A percentile compares a stretch with the other conserved stretches of the same genome.
phyloP scores from a whole-genome alignment of 2,797 vertebrate genomes.

The Phataginus tetradactyla region DNA sequence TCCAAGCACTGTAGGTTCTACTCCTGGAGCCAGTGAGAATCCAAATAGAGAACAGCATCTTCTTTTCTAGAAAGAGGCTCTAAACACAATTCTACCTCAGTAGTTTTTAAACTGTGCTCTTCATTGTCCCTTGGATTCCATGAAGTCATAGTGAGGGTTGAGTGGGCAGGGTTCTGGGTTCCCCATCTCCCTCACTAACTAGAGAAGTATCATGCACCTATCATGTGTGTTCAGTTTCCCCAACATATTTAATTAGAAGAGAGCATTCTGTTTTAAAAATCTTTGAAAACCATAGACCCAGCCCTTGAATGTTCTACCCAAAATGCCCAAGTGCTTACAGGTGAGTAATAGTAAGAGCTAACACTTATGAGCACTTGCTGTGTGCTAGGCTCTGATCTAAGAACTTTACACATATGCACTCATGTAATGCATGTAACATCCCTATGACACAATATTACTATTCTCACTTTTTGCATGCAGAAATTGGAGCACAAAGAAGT shows the following conservation, averaged over 20 bases:
- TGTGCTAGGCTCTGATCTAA: not conserved
- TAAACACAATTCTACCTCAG: not conserved
- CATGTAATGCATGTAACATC: not conserved
- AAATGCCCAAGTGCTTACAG: not conserved
- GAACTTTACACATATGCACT: not conserved
- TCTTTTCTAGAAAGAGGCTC: not conserved
- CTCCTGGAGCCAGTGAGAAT: not conserved
- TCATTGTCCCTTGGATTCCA: not conserved
- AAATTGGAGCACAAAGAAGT: not conserved
- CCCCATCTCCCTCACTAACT: not conserved
- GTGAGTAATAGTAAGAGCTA: not conserved
- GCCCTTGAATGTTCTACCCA: not conserved
- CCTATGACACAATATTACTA: not conserved
- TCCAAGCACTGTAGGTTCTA: not conserved
- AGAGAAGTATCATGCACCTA: not conserved
- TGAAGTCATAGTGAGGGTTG: not conserved
- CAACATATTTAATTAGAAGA: not conserved
- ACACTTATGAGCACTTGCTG: not conserved
- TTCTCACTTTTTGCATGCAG: conserved; percentile 18
- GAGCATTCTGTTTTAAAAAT: not conserved
- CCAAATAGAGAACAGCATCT: not conserved
- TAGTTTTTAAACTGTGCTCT: not conserved
- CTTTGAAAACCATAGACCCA: not conserved
- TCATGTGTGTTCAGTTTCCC: not conserved
- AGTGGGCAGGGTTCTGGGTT: not conserved